phyloP scores from a whole-genome alignment of 1,140 invertebrate genomes.

The Himalopsyche phryganea region DNA sequence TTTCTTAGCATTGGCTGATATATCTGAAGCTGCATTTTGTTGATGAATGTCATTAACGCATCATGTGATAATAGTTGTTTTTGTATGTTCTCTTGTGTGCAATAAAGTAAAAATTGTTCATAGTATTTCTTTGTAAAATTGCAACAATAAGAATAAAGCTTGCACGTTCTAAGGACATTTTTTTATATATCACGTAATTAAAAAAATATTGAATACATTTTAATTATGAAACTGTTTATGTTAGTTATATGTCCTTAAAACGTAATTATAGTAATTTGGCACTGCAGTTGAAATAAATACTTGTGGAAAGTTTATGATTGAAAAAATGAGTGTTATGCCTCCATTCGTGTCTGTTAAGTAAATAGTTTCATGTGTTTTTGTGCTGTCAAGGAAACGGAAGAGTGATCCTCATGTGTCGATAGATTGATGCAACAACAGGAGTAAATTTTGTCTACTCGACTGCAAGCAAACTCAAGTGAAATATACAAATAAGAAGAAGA shows the following conservation, averaged over 20 bases:
- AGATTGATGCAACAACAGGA: slow-evolving; percentile 21
- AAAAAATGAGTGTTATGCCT: slow-evolving; percentile 5
- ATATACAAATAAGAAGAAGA: not conserved
- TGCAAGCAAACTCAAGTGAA: slow-evolving; percentile 13
- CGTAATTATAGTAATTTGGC: not conserved
- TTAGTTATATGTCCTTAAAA: not conserved
- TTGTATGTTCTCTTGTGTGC: slow-evolving; percentile 22
- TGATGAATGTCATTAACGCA: slow-evolving; percentile 34
- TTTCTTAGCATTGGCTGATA: not conserved
- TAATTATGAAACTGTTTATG: not conserved
- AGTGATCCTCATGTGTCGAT: slow-evolving; percentile 15
- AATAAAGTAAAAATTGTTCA: slow-evolving; percentile 15
- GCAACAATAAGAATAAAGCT: too few relatives aligned
- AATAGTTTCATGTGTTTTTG: slow-evolving; percentile 26
- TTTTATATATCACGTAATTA: too few relatives aligned
- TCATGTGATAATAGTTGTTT: slow-evolving; percentile 21
- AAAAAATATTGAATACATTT: too few relatives aligned
- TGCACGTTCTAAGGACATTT: too few relatives aligned
- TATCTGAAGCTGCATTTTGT: slow-evolving; percentile 16
- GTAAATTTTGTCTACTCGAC: slow-evolving; percentile 18
- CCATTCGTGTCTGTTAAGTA: slow-evolving; percentile 21
- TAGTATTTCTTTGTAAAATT: slow-evolving; percentile 1
- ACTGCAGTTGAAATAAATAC: slow-evolving; percentile 1
- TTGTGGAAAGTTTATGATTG: slow-evolving; percentile 6
- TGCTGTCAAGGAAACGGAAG: slow-evolving; percentile 17